Base-by-base conservation (phyloP, 2,888 invertebrate species). In the Ethmia dodecea region DNA sequence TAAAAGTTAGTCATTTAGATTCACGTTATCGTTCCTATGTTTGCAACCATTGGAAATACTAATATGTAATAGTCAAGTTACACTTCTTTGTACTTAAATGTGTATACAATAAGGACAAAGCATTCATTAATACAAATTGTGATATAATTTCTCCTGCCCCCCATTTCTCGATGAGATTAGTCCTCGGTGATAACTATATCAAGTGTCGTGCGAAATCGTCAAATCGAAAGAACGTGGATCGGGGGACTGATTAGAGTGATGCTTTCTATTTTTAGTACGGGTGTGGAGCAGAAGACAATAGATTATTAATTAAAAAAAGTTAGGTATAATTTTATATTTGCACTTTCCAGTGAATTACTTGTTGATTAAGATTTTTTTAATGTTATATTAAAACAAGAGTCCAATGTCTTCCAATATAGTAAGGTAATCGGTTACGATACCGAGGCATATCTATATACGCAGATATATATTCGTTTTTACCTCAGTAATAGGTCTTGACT, bases 61-160 rank as follows among this genome's bases (percentile, higher is more conserved):
- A 49, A 59, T 60, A 64, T 50, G 60, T 70, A 78, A 76, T 71
- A 78, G 73, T 68, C 62, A 62, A 62, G 62, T 58, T 72, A 59
- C 65, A 69, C 60, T 67, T 13, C 55, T 62, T 72, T 75, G 81
- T 84, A 84, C 84, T 84, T 84, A 83, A n/a, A 81, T 62, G 56
- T 62, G 60, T 65, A 60, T 57, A 60, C 52, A 52, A 57, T 58
- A 65, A 62, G 61, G 55, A 46, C 50, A 60, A 64, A 58, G 58
- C 59, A 60, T 63, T 65, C 49, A 66, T 62, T 64, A 60, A 51
- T 60, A 57, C 61, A 70, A 64, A 77, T 76, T 83, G 83, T 83
- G 83, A 83, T 83, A 81, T 71, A 71, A 60, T 71, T 68, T 68
- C 62, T 69, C 70, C 69, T 66, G n/a, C n/a, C n/a, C n/a, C n/a